Evolutionary conservation across 92 coral and sea anemone species (phyloP), one percentile per base, ranked within the genome.

Genomic region (Montipora capitata): DNA sequence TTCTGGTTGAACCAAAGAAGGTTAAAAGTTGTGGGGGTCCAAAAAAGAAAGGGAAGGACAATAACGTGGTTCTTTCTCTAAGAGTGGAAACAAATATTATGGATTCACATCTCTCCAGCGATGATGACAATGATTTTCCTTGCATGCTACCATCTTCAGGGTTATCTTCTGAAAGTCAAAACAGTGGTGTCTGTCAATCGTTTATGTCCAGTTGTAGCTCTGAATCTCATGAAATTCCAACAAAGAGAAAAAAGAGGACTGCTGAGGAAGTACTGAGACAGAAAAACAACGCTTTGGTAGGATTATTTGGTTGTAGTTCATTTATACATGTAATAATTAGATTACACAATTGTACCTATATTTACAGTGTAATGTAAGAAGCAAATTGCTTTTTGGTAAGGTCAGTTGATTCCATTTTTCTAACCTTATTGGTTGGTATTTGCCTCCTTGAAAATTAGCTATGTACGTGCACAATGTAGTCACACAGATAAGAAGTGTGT

Each of bases 241-340:
- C 8, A 16, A 82, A 82, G 56, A 71, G 78, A 80, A 82, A 70
- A 76, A 82, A 70, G 64, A 58, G 87, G 61, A 54, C 79, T 10
- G 42, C 68, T 35, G 91, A 89, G 69, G 89, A 93, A 77, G 77
- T 72, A 10, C 20, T 72, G 57, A 80, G 62, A 15, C 69, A 72
- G 45, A 93, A 87, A 14, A 82, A 89, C 67, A 84, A 88, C 4
- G 79, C 84, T 18, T 54, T 72, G 90, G 95, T 92, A 74, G 59
- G 85, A 67, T n/a, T n/a, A 14, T 16, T 42, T 40, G 16, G 40
- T 10, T 49, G 39, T 6, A 11, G 52, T 5, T 3, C 10, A 48
- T 48, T 48, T 48, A 27, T 27, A 27, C 35, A 27, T 27, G 35
- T 27, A 27, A 27, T 27, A 27, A 27, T 27, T 27, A 2, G 35